These are phyloP conservation scores for Dromius quadrimaculatus DNA, from an alignment of 2,888 invertebrate genomes.

Conservation along the genomic window DNA sequence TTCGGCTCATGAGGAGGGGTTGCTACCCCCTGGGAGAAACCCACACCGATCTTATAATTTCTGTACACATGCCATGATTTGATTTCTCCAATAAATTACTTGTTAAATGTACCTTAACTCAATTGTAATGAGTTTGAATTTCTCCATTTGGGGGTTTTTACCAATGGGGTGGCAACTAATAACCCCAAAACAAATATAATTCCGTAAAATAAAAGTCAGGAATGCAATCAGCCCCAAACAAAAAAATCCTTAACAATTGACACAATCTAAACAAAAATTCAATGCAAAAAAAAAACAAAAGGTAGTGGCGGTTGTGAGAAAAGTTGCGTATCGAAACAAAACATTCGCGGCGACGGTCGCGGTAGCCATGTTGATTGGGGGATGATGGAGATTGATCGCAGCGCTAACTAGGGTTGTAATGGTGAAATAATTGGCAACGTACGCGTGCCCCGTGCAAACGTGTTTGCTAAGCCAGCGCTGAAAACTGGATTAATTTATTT, in stretches of 20 bases:
- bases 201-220: conserved; percentile 13
- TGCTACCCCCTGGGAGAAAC: conserved; percentile 3
- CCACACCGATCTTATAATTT: conserved; percentile 56
- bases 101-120: conserved; percentile 61
- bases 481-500: conserved; percentile 68
- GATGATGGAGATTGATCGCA: conserved; percentile 67
- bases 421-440: conserved; percentile 65
- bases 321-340: conserved; percentile 18
- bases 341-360: conserved; percentile 12
- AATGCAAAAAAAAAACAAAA: conserved; percentile 7
- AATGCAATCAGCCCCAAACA: conserved; percentile 18
- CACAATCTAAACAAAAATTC: conserved; percentile 18
- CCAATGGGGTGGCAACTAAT: too few species aligned
- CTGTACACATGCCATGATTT: conserved; percentile 58
- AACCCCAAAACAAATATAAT: too few species aligned
- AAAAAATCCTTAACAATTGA: conserved; percentile 22
- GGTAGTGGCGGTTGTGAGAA: neutral
- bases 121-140: conserved; percentile 18
- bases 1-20: conserved; percentile 6
- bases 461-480: conserved; percentile 60
- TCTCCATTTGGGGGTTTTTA: too few species aligned
- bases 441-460: conserved; percentile 59
- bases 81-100: conserved; percentile 60
- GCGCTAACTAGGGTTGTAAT: conserved; percentile 64
- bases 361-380: conserved; percentile 61